Evolutionary conservation across 1,140 invertebrate genomes (phyloP), one percentile per base, ranked within the genome.

Genomic region (Vanessa tameamea): DNA sequence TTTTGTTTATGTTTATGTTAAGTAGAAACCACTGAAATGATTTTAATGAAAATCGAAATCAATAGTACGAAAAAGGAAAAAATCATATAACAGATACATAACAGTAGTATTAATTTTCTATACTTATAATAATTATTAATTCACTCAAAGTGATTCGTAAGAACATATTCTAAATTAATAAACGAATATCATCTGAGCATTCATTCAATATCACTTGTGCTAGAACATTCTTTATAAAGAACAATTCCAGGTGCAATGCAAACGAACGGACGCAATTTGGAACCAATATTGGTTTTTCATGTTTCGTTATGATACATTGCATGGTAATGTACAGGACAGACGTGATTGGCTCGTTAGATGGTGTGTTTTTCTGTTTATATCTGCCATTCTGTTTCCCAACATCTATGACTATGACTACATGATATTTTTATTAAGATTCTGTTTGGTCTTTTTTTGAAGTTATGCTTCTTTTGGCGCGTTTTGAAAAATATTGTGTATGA

Each of bases 291-390:
- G 16, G 23, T 23, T 16, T 43, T n/a, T 23, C 20, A 57, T 57
- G 53, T 57, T 23, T 23, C 53, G 53, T 57, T n/a, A 16, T 57
- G 53, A 57, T 26, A 57, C n/a, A 57, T 57, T 57, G 53, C 53
- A 57, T 23, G n/a, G 20, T 23, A 57, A 23, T 23, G 53, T 57
- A 26, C 20, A 23, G 2, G 53, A 23, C 53, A 13, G 53, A 13
- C 12, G 20, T 20, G 20, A 23, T 57, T 23, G 53, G 15, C 13
- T 23, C 20, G 53, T 16, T 23, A 13, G 20, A 43, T 43, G 37
- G 9, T 9, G 7, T 55, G 23, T 26, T 12, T 9, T 15, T 55
- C 53, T 50, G 4, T n/a, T 14, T 50, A 14, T n/a, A 14, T n/a
- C 48, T 15, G 15, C 13, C 3, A 50, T 50, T n/a, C 15, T 50